Percentiles rank a stretch among this genome's conserved stretches.
Evolutionary conservation across 2,888 invertebrate genomes (phyloP).

Genomic region (Pseudoips prasinana): DNA sequence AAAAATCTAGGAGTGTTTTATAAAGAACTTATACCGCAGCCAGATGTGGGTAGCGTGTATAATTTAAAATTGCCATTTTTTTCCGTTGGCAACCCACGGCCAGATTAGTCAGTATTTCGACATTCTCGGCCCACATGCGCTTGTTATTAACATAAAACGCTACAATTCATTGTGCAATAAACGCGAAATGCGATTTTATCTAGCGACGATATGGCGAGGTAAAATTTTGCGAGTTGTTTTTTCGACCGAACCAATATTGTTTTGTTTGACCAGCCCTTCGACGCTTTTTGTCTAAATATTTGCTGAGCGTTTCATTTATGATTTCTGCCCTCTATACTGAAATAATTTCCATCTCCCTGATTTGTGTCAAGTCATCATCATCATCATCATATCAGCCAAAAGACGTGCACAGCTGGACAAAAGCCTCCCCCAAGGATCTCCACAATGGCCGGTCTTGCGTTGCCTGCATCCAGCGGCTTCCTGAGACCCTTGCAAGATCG

Average conservation of each 20-base stretch:
- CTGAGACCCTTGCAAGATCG: no score
- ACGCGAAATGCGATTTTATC: constrained; percentile 75
- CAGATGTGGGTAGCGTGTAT: constrained; percentile 75
- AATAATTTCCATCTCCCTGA: no score
- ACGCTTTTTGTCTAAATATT: constrained; percentile 26
- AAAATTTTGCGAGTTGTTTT: constrained; percentile 46
- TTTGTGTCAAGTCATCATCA: no score
- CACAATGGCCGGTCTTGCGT: no score
- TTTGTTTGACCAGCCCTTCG: constrained; percentile 29
- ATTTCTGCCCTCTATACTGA: no score
- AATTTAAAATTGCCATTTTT: constrained; percentile 81
- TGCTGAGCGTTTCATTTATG: constrained; percentile 23
- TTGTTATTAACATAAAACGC: constrained; percentile 77
- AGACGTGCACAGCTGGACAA: no score
- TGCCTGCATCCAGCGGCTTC: no score
- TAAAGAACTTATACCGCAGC: constrained; percentile 61
- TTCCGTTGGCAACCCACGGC: constrained; percentile 70
- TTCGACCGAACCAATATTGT: constrained; percentile 39
- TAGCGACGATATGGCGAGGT: constrained; percentile 57
- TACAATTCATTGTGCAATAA: constrained; percentile 78
- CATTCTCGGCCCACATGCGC: constrained; percentile 68
- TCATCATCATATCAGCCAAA: no score
- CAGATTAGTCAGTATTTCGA: constrained; percentile 80
- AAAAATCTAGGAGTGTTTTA: constrained; percentile 63
- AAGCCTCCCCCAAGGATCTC: no score